Base-by-base conservation (phyloP, 2,888 invertebrate species). In the Bruchidius siliquastri region DNA sequence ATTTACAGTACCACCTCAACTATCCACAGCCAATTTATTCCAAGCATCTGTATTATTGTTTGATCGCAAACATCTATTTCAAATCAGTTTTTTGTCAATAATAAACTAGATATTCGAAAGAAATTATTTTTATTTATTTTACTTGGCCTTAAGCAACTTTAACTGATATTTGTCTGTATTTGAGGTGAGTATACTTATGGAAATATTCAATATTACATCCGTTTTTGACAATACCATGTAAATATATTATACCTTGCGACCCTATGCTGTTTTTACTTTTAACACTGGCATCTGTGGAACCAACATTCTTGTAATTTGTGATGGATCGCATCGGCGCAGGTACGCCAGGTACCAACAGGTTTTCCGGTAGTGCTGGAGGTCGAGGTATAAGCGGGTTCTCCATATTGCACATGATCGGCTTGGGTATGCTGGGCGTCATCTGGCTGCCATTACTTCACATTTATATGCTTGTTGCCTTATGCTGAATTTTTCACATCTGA, bases 341-440 rank as follows among this genome's bases (percentile, higher is more conserved):
- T 69, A 69, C 26, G 4, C 4, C 20, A 6, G 78, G 77, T 18
- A 75, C 76, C 71, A 79, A 72, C 69, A 80, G 81, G 22, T 78
- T 77, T 18, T 79, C 74, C 26, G 85, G 85, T n/a, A 82, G 77
- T 21, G 85, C 83, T 20, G 86, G 86, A 4, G 86, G 85, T 71
- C 83, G 81, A 18, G 86, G 85, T 72, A 86, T 83, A 22, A 79
- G 79, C 66, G 80, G 74, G 72, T 79, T 81, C 73, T 86, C 85
- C 84, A 85, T 85, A 75, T 79, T 81, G 78, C 81, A 82, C 81
- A 82, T 80, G 73, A 81, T 81, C 30, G 81, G 81, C 75, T 76
- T 76, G 6, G 75, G 68, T 67, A 78, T 68, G 68, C 77, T 78
- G 1, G 78, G 78, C 70, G 78, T 78, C 78, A 78, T 78, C 73